phyloP scores from a whole-genome alignment of 2,797 vertebrate genomes.

The Etheostoma perlongum region DNA sequence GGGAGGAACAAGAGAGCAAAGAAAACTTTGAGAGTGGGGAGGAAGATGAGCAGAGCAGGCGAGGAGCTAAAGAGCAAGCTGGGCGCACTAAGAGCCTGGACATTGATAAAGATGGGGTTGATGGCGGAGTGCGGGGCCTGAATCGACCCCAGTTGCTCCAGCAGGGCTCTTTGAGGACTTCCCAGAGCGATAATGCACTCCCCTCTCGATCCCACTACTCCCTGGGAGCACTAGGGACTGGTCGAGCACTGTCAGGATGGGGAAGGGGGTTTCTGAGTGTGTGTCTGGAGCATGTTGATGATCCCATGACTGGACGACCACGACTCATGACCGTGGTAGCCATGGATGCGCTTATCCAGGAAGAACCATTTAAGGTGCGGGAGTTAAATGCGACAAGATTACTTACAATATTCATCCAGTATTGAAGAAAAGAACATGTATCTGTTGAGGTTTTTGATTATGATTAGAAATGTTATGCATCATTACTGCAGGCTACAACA shows the following conservation, averaged over 20 bases:
- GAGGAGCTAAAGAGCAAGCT: conserved; percentile 86
- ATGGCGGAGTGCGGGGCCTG: conserved; percentile 70
- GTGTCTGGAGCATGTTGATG: conserved; percentile 85
- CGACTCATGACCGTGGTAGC: conserved; percentile 88
- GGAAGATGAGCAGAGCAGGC: conserved; percentile 84
- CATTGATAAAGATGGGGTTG: conserved; percentile 82
- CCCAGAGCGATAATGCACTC: conserved; percentile 86
- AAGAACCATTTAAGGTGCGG: conserved; percentile 87
- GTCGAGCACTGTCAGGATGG: conserved; percentile 86
- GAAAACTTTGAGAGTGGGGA: conserved; percentile 74
- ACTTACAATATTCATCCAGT: no score
- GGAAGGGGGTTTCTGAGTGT: conserved; percentile 90
- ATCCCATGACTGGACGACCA: conserved; percentile 85
- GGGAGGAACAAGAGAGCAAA: conserved; percentile 66
- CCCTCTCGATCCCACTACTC: conserved; percentile 75
- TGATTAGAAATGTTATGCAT: background rate
- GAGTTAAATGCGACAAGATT: background rate
- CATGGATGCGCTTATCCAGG: conserved; percentile 89
- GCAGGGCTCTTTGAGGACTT: conserved; percentile 83
- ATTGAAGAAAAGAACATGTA: background rate
- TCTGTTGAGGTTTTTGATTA: background rate
- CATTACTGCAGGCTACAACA: background rate
- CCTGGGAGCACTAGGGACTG: conserved; percentile 69
- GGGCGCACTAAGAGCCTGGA: conserved; percentile 88
- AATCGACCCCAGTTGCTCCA: conserved; percentile 76